Evolutionary conservation across 2,888 invertebrate species (phyloP).

Genomic region (Andricus curvator): DNA sequence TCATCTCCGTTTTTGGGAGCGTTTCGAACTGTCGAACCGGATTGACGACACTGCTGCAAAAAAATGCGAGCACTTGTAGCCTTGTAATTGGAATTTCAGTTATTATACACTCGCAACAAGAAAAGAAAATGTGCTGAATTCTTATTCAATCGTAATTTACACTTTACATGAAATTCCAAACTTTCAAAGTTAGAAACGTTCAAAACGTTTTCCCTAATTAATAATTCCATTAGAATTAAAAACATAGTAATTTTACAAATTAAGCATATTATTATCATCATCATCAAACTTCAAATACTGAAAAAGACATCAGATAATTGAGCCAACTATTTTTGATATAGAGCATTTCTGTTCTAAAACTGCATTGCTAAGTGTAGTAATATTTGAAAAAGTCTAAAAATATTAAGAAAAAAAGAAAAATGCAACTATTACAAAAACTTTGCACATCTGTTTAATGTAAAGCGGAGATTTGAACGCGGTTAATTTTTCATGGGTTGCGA

Average conservation of each 20-base stretch:
- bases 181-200: too few relatives aligned
- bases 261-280: too few relatives aligned
- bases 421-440: not conserved
- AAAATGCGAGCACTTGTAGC: not conserved
- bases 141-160: not conserved
- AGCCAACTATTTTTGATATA: too few relatives aligned
- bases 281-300: too few relatives aligned
- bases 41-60: slow-evolving; percentile 7
- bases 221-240: too few relatives aligned
- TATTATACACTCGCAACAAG: not conserved
- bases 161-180: too few relatives aligned
- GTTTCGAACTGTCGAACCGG: not conserved
- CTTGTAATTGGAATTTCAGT: not conserved
- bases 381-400: not conserved
- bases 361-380: not conserved
- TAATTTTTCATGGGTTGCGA: slow-evolving; percentile 18
- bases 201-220: too few relatives aligned
- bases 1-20: not conserved
- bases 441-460: slow-evolving; percentile 36
- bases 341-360: too few relatives aligned
- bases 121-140: not conserved
- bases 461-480: slow-evolving; percentile 45
- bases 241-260: too few relatives aligned
- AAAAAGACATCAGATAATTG: too few relatives aligned
- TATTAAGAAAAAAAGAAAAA: not conserved